These are phyloP conservation scores for Graphium colonna DNA, from an alignment of 2,888 invertebrate species.

Conservation along the genomic window DNA sequence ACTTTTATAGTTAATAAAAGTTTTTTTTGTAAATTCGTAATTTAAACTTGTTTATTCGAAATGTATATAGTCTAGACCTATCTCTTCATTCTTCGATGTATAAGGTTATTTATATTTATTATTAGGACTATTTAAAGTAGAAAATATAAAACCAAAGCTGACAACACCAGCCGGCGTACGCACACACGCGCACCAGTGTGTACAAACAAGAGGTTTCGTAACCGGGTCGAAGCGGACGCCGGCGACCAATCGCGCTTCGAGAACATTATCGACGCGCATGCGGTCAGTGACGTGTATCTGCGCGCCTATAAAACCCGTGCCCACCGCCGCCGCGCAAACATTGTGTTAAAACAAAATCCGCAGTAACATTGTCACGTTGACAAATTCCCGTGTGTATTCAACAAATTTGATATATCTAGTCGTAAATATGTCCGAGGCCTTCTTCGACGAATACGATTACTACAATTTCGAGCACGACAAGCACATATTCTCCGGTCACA, in stretches of 20 bases:
- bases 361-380: conserved; percentile 49
- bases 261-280: conserved; percentile 73
- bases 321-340: conserved; percentile 42
- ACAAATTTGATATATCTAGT: conserved; percentile 40
- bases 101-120: too few relatives aligned
- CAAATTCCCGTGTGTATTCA: conserved; percentile 41
- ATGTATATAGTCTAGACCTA: too few relatives aligned
- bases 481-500: conserved; percentile 90
- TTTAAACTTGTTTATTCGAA: too few relatives aligned
- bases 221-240: conserved; percentile 52
- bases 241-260: conserved; percentile 62
- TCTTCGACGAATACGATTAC: conserved; percentile 95
- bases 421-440: conserved; percentile 88
- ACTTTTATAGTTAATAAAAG: too few relatives aligned
- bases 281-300: conserved; percentile 71
- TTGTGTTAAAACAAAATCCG: conserved; percentile 46
- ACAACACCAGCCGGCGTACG: conserved; percentile 49
- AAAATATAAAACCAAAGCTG: conserved; percentile 23
- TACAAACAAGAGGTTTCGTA: conserved; percentile 61
- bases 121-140: too few relatives aligned
- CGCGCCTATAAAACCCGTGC: conserved; percentile 54
- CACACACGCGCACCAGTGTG: conserved; percentile 51
- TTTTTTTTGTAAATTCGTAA: too few relatives aligned
- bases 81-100: too few relatives aligned
- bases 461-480: conserved; percentile 97